Evolutionary conservation across 2,797 vertebrate species (phyloP).

Genomic region (Poeciliopsis gracilis): DNA sequence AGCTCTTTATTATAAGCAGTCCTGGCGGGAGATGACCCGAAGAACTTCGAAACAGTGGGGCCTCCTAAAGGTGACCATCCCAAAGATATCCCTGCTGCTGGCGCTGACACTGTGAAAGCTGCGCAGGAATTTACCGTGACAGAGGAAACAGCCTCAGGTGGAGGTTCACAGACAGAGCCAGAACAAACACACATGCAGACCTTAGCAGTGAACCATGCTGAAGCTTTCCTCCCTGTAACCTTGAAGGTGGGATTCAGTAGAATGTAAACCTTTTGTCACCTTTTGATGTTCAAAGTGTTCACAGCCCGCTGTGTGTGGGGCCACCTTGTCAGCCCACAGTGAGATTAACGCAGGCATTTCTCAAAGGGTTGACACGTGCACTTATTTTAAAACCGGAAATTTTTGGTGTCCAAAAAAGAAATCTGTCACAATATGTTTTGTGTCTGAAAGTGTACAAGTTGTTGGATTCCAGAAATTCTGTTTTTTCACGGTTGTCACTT

Average conservation of each 20-base stretch:
- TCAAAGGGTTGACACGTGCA: constrained; percentile 31
- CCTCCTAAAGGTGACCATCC: constrained; percentile 71
- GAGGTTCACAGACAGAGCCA: constrained; percentile 59
- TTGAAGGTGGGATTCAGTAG: constrained; percentile 60
- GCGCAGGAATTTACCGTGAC: constrained; percentile 76
- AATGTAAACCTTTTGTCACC: constrained; percentile 64
- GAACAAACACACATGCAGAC: constrained; percentile 36
- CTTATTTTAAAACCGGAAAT: constrained; percentile 11
- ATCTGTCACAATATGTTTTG: constrained; percentile 35
- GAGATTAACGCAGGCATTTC: constrained; percentile 57
- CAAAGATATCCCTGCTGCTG: constrained; percentile 58
- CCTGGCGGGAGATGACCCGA: constrained; percentile 57
- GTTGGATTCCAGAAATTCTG: constrained; percentile 51
- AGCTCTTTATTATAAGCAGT: constrained; percentile 71
- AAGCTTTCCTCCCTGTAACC: constrained; percentile 66
- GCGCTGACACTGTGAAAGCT: constrained; percentile 66
- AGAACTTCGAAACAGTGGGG: constrained; percentile 63
- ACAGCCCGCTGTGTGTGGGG: constrained; percentile 24
- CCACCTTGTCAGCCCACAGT: constrained; percentile 57
- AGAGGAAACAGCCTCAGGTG: constrained; percentile 77
- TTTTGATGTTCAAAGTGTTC: constrained; percentile 70
- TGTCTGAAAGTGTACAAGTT: constrained; percentile 54
- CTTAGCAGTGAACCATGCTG: constrained; percentile 71
- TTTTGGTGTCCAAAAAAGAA: constrained; percentile 23
- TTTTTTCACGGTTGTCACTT: constrained; percentile 58